phyloP scores from a whole-genome alignment of 1,140 invertebrate species.

The Rhynchophorus ferrugineus region DNA sequence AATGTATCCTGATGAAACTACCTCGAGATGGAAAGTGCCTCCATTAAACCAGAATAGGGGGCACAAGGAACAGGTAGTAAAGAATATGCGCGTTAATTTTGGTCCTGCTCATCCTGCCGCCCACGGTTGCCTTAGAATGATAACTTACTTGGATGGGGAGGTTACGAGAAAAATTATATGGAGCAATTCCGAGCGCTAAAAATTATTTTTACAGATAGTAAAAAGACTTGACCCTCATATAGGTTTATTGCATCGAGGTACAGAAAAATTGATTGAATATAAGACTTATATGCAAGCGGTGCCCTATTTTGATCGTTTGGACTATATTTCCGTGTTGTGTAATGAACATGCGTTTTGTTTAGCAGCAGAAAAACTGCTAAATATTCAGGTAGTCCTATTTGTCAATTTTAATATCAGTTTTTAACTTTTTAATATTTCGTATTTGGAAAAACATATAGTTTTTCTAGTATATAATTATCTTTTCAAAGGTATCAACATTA shows the following conservation, averaged over 20 bases:
- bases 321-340: conserved; percentile 78
- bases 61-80: conserved; percentile 45
- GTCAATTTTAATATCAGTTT: too few species aligned
- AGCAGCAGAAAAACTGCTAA: conserved; percentile 72
- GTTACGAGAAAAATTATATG: conserved; percentile 14
- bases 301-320: conserved; percentile 78
- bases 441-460: conserved; percentile 2
- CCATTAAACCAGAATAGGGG: conserved; percentile 36
- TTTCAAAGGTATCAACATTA: too few species aligned
- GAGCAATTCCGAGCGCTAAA: neutral
- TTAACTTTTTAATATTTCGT: neutral
- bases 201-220: conserved; percentile 39
- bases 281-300: conserved; percentile 75
- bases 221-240: conserved; percentile 41
- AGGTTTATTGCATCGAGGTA: conserved; percentile 53
- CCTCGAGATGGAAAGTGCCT: conserved; percentile 38
- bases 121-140: conserved; percentile 73
- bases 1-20: conserved; percentile 48
- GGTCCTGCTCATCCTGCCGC: conserved; percentile 82
- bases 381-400: conserved; percentile 58
- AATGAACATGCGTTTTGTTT: conserved; percentile 70
- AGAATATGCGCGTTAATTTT: conserved; percentile 67
- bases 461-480: too few species aligned
- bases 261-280: conserved; percentile 78
- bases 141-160: conserved; percentile 72